Conservation (phyloP, 2,797 vertebrate genomes). For the Geotrypetes seraphini region DNA sequence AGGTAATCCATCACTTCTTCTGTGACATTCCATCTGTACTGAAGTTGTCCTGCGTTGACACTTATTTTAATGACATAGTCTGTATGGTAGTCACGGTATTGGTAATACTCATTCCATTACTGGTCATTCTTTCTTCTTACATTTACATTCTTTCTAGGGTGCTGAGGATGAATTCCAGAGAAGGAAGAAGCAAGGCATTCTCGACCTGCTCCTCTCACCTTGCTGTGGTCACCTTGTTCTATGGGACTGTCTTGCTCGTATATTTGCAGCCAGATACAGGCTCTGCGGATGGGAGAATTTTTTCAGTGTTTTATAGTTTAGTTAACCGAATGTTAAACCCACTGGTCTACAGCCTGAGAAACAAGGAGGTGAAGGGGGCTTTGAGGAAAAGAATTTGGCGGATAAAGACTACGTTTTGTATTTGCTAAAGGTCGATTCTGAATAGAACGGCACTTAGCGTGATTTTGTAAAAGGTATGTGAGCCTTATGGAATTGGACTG, state of each 20-base stretch:
- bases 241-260: constrained; percentile 43
- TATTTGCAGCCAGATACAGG: constrained; percentile 41
- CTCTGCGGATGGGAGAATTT: constrained; percentile 27
- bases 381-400: no score
- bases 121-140: constrained; percentile 41
- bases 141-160: constrained; percentile 17
- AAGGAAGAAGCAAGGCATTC: constrained; percentile 31
- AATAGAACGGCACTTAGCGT: no score
- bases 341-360: constrained; percentile 46
- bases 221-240: constrained; percentile 39
- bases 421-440: no score
- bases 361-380: constrained; percentile 43
- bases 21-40: constrained; percentile 28
- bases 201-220: constrained; percentile 38
- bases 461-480: no score
- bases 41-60: constrained; percentile 25
- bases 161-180: neutral
- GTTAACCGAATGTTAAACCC: constrained; percentile 46
- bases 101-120: constrained; percentile 36
- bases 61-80: constrained; percentile 5
- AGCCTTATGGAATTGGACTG: no score
- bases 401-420: no score
- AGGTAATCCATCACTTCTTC: constrained; percentile 21
- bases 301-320: constrained; percentile 49
- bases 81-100: constrained; percentile 36